These are phyloP conservation scores for Megalonaias nervosa DNA, from an alignment of 1,140 invertebrate genomes.

Conservation along the genomic window DNA sequence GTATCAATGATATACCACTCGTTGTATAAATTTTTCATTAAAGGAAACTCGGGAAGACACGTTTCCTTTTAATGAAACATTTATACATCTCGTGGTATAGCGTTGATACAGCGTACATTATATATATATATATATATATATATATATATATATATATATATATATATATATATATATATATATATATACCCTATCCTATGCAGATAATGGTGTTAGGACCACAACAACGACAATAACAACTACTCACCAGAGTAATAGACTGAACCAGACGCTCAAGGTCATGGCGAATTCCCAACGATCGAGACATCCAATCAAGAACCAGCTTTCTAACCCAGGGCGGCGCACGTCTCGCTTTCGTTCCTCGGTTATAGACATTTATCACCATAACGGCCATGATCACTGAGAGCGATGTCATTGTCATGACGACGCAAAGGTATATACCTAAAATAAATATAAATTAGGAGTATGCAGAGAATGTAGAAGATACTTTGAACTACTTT, in stretches of 20 bases:
- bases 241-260: constrained; percentile 56
- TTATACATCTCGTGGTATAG: no score
- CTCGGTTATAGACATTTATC: constrained; percentile 68
- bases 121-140: no score
- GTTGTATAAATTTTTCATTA: no score
- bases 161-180: no score
- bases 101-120: no score
- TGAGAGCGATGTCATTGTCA: constrained; percentile 71
- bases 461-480: not conserved
- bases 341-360: constrained; percentile 58
- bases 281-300: constrained; percentile 52
- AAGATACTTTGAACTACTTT: not conserved
- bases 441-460: constrained; percentile 46
- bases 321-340: constrained; percentile 59
- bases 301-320: constrained; percentile 57
- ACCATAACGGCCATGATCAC: constrained; percentile 70
- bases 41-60: no score
- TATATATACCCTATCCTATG: no score
- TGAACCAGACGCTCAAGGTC: constrained; percentile 63
- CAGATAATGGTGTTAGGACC: no score
- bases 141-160: no score
- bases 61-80: no score
- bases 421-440: constrained; percentile 69
- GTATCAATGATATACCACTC: no score
- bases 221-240: not conserved